These are phyloP conservation scores for Leucozona laternaria DNA, from an alignment of 2,888 invertebrate species.

Conservation along the genomic window DNA sequence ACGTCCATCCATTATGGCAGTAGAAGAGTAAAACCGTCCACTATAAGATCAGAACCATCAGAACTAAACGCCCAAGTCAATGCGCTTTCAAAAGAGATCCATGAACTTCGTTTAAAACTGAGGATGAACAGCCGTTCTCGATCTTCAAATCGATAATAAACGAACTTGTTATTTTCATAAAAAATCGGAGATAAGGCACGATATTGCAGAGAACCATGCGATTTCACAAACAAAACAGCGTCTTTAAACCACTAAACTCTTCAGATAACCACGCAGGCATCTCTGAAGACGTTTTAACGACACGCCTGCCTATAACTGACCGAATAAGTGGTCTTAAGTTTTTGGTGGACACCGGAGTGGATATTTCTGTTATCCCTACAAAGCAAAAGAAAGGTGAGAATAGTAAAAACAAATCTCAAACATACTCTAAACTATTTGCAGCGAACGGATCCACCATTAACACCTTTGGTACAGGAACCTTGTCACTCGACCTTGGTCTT, in stretches of 20 bases:
- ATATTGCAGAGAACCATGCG: constrained; percentile 7
- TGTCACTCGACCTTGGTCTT: no score
- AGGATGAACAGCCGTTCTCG: neutral
- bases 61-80: neutral
- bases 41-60: neutral
- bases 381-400: neutral
- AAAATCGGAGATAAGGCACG: constrained; percentile 11
- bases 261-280: neutral
- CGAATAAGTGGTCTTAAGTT: neutral
- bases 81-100: neutral
- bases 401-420: no score
- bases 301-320: constrained; percentile 13
- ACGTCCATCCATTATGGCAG: constrained; percentile 17
- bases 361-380: constrained; percentile 9
- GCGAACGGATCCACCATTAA: no score
- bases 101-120: neutral
- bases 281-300: neutral
- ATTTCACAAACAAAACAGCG: neutral
- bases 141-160: neutral
- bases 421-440: no score
- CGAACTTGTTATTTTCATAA: neutral
- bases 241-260: neutral
- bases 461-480: no score
- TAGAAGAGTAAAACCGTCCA: neutral
- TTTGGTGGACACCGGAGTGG: constrained; percentile 14